Base-by-base conservation (phyloP, 1,140 invertebrate genomes). In the Cydia amplana region DNA sequence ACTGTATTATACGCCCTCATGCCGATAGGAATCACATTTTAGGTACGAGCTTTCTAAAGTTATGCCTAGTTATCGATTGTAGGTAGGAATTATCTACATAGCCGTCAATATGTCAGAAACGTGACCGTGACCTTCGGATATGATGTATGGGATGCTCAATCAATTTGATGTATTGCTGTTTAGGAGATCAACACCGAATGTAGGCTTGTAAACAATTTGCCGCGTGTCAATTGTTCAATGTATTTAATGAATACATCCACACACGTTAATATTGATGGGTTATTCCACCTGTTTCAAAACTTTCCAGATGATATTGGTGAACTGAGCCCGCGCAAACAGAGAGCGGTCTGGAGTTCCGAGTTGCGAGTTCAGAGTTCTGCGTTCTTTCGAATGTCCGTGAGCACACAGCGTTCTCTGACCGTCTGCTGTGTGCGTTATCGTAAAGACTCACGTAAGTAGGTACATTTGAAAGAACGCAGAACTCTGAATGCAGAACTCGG, bases 161-260 rank as follows among this genome's bases (percentile, higher is more conserved):
- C 55, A 60, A 60, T 60, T 60, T 60, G 55, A 60, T 60, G 55
- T 23, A 60, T 60, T 12, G 20, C 20, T 60, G 55, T 60, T 51
- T 60, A 60, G 18, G 18, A 18, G 55, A 60, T 55, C 51, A 55
- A 55, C n/a, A 23, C 55, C 4, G 20, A 20, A 23, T 40, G 36
- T 23, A 60, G 4, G 20, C 55, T 60, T 23, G 55, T 60, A 60
- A 23, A 60, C 55, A 60, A 60, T 60, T 60, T 60, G 55, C 9
- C 20, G 55, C 20, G 55, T 23, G 55, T 60, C 7, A 60, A 60
- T 23, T 23, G 20, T 60, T 60, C 1, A 55, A 18, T 55, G 16
- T 55, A 7, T 55, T 55, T 20, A 23, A 60, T 60, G 18, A 60
- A 60, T 60, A 20, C 6, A 23, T 23, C 18, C 40, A 12, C 10